Conservation (phyloP, 2,113 vertebrate species). For the Anhinga rufa region DNA sequence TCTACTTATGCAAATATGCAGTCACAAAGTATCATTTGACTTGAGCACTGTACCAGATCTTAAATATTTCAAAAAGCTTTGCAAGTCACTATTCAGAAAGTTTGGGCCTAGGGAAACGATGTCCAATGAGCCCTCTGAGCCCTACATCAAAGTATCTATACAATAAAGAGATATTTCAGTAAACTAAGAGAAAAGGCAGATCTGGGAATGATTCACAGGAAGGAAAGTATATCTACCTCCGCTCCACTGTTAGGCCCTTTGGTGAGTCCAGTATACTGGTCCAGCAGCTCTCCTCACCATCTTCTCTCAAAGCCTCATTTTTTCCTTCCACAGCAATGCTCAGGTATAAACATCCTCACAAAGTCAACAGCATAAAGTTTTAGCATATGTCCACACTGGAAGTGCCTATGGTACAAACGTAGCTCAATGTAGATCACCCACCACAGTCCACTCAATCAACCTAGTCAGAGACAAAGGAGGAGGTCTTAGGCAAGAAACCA, state of each 20-base stretch:
- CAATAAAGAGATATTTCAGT: background rate
- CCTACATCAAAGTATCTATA: background rate
- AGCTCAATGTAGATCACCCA: background rate
- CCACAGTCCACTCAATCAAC: background rate
- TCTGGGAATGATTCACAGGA: background rate
- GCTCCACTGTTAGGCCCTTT: background rate
- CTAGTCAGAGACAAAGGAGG: background rate
- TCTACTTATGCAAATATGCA: background rate
- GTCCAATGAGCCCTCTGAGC: background rate
- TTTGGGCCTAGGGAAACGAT: background rate
- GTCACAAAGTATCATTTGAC: background rate
- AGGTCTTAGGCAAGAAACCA: background rate
- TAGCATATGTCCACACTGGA: background rate
- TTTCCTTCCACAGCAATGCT: background rate
- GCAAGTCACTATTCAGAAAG: background rate
- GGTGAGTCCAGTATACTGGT: background rate
- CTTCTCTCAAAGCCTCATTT: background rate
- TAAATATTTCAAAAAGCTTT: background rate
- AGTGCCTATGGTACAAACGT: too few species aligned
- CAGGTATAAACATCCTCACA: background rate
- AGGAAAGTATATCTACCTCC: background rate
- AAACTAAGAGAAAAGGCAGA: background rate
- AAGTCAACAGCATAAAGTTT: background rate
- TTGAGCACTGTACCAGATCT: background rate
- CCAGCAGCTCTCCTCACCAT: background rate